phyloP scores from a whole-genome alignment of 1,140 invertebrate species.

The Drosophila yakuba region DNA sequence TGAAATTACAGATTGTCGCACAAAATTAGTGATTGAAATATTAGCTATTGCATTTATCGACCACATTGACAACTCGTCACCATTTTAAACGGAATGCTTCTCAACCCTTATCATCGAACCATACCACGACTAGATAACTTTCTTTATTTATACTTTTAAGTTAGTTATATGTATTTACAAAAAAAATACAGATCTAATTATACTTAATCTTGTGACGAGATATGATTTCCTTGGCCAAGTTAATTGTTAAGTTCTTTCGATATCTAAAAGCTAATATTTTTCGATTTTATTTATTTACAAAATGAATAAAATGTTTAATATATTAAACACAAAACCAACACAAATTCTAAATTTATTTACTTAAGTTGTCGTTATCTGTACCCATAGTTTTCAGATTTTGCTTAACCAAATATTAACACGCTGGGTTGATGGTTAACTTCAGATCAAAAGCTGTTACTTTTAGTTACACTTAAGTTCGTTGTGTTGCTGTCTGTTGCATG shows the following conservation, averaged over 20 bases:
- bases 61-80: constrained; percentile 2
- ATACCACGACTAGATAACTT: constrained; percentile 1
- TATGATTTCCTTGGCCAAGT: constrained; percentile 30
- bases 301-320: constrained; percentile 76
- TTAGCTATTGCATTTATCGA: constrained; percentile 8
- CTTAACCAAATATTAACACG: background rate
- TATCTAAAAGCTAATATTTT: constrained; percentile 28
- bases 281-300: constrained; percentile 78
- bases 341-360: constrained; percentile 71
- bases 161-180: constrained; percentile 33
- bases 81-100: constrained; percentile 19
- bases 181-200: constrained; percentile 13
- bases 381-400: constrained; percentile 12
- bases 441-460: constrained; percentile 9
- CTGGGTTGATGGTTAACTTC: constrained; percentile 20
- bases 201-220: constrained; percentile 36
- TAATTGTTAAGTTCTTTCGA: constrained; percentile 57
- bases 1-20: background rate
- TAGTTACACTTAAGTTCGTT: constrained; percentile 32
- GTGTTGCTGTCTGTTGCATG: constrained; percentile 50
- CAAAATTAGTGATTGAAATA: constrained; percentile 2
- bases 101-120: background rate
- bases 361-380: constrained; percentile 25
- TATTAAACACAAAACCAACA: constrained; percentile 45
- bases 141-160: constrained; percentile 23